Base-by-base conservation (phyloP, 2,888 invertebrate species). In the Dromius quadrimaculatus region DNA sequence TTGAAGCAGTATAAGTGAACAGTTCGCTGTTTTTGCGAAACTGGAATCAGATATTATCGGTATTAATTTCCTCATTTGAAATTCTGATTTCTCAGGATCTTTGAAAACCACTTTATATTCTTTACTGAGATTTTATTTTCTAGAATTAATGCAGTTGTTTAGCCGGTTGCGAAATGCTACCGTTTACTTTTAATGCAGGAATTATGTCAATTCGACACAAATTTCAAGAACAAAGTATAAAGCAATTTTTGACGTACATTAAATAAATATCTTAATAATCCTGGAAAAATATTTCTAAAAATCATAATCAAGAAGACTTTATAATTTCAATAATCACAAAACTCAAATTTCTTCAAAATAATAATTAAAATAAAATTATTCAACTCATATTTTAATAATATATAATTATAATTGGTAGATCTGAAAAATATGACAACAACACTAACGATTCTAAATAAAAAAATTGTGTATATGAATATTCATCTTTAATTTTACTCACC, bases 401-500 rank as follows among this genome's bases (percentile, higher is more conserved):
- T n/a, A n/a, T n/a, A n/a, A n/a, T n/a, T n/a, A n/a, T n/a, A n/a
- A n/a, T n/a, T n/a, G n/a, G n/a, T n/a, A n/a, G n/a, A n/a, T n/a
- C n/a, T n/a, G n/a, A n/a, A n/a, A n/a, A n/a, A n/a, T n/a, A n/a
- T n/a, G n/a, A n/a, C n/a, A n/a, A n/a, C n/a, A n/a, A n/a, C n/a
- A n/a, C 50, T 54, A 54, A 54, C 28, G 50, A 54, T 13, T 34
- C 32, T 8, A 36, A 36, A 47, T 11, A 32, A 50, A 63, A 28
- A 43, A 23, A 28, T 9, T 23, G 9, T 20, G 9, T 9, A 63
- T 50, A 65, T 65, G 65, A 65, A 65, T 65, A 65, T 65, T 65
- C 65, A 65, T 65, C 13, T 61, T 15, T 36, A 32, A 50, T 65
- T 65, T 65, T 50, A 65, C 65, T 50, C 47, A 65, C 65, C 65